Percentiles rank a stretch among this genome's conserved stretches.
Conservation (phyloP, 1,140 invertebrate genomes). For the Watersipora subatra region DNA sequence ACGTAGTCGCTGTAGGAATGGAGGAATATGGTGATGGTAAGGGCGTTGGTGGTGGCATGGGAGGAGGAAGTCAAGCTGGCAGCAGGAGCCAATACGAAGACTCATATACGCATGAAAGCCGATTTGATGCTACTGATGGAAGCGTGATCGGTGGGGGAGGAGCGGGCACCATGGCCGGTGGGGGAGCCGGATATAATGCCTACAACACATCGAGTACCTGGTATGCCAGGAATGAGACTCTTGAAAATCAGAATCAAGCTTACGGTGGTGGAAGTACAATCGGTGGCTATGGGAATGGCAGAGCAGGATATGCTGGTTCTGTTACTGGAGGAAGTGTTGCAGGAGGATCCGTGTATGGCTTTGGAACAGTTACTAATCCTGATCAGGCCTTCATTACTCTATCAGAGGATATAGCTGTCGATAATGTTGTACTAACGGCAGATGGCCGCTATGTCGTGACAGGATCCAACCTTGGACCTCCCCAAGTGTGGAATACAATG, state of each 20-base stretch:
- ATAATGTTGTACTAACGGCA: slow-evolving; percentile 33
- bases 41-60: background rate
- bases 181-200: background rate
- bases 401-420: slow-evolving; percentile 34
- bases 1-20: background rate
- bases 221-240: background rate
- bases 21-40: background rate
- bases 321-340: background rate
- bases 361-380: slow-evolving; percentile 1
- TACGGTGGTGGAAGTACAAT: background rate
- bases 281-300: background rate
- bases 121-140: background rate
- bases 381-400: slow-evolving; percentile 5
- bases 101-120: background rate
- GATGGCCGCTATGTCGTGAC: slow-evolving; percentile 35
- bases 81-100: background rate
- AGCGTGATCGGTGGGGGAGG: background rate
- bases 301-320: slow-evolving; percentile 1
- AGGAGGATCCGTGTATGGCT: slow-evolving; percentile 2
- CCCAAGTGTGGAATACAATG: slow-evolving; percentile 40
- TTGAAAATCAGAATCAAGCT: background rate
- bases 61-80: background rate
- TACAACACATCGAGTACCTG: background rate
- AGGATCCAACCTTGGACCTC: slow-evolving; percentile 33
- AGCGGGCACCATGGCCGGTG: background rate